phyloP scores from a whole-genome alignment of 2,113 vertebrate genomes.

The Apteryx mantelli region DNA sequence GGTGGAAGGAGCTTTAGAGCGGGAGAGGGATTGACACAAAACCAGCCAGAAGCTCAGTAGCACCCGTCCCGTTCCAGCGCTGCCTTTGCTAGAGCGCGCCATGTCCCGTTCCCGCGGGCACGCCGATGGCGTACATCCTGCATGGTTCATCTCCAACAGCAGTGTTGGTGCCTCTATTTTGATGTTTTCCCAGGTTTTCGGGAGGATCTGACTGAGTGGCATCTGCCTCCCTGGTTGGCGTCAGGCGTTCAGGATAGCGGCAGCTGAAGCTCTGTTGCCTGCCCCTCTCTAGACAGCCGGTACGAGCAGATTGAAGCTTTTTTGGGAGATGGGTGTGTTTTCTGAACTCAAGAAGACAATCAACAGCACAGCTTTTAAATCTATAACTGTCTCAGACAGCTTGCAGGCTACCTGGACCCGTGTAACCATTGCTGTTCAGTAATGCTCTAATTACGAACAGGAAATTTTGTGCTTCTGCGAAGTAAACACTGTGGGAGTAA shows the following conservation, averaged over 20 bases:
- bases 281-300: not conserved
- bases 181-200: not conserved
- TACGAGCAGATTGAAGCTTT: not conserved
- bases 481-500: conserved; percentile 20
- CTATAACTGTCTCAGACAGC: not conserved
- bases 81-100: too few species aligned
- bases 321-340: not conserved
- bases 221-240: not conserved
- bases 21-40: not conserved
- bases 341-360: not conserved
- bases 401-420: not conserved
- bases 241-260: not conserved
- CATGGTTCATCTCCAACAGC: too few species aligned
- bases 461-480: not conserved
- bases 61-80: not conserved
- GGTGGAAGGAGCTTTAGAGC: not conserved
- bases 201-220: not conserved
- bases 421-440: not conserved
- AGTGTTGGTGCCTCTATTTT: too few species aligned
- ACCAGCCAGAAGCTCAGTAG: not conserved
- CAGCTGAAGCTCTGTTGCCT: not conserved
- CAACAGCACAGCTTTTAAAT: not conserved
- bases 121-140: not conserved
- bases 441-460: not conserved
- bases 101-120: too few species aligned